Evolutionary conservation across 2,888 invertebrate genomes (phyloP).

Genomic region (Rhagium mordax): DNA sequence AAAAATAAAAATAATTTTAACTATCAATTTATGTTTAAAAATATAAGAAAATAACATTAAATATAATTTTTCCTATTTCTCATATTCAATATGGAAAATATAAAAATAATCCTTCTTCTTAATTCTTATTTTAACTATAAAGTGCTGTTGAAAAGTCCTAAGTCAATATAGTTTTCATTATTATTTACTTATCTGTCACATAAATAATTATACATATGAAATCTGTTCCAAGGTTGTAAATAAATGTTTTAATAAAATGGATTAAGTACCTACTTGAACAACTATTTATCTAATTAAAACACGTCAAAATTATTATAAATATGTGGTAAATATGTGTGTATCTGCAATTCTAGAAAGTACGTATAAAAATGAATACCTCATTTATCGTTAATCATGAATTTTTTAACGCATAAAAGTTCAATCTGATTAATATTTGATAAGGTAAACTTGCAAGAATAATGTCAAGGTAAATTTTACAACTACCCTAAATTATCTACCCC

Average conservation of each 20-base stretch:
- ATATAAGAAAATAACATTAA: background rate
- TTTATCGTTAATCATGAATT: background rate
- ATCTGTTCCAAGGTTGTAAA: constrained; percentile 5
- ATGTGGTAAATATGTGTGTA: background rate
- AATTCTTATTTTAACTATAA: background rate
- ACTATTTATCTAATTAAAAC: too few relatives aligned
- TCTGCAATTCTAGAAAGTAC: background rate
- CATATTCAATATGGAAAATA: background rate
- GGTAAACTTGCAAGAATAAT: background rate
- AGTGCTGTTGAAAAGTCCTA: background rate
- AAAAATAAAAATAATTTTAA: too few relatives aligned
- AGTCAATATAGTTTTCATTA: background rate
- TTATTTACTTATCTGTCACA: constrained; percentile 1
- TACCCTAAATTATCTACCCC: background rate
- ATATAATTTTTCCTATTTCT: background rate
- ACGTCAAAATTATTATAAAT: background rate
- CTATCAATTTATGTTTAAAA: too few relatives aligned
- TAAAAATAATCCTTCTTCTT: background rate
- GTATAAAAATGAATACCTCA: background rate
- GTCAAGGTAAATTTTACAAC: constrained; percentile 19
- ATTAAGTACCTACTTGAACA: background rate
- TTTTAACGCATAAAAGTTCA: background rate
- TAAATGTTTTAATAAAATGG: background rate
- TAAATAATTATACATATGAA: constrained; percentile 13
- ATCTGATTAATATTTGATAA: constrained; percentile 17